Percentiles rank a stretch among this genome's conserved stretches.
phyloP scores from a whole-genome alignment of 2,888 invertebrate species.

The Dryobotodes eremita region DNA sequence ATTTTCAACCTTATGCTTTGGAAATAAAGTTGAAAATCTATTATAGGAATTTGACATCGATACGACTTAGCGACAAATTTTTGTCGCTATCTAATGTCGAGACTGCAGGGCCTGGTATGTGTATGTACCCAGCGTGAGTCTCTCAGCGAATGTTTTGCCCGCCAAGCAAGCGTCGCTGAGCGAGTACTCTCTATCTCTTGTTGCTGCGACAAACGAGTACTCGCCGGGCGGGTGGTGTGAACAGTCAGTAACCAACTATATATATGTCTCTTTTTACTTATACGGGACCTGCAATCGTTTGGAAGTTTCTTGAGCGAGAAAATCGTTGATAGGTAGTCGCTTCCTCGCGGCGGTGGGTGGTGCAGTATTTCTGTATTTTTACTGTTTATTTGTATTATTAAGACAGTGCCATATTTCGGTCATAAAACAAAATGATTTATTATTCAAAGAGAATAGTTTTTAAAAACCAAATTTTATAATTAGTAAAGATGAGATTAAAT shows the following conservation, averaged over 20 bases:
- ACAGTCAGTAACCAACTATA: neutral
- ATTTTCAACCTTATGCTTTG: too few relatives aligned
- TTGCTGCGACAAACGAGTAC: neutral
- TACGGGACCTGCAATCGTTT: neutral
- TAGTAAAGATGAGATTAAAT: neutral
- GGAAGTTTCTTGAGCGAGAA: neutral
- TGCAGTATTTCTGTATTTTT: slow-evolving; percentile 18
- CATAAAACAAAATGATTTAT: neutral
- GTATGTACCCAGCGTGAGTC: neutral
- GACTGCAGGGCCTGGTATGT: too few relatives aligned
- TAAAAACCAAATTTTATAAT: neutral
- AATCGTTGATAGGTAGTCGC: neutral
- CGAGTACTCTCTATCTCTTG: neutral
- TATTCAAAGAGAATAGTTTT: neutral
- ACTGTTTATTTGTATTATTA: slow-evolving; percentile 4
- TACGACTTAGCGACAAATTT: too few relatives aligned
- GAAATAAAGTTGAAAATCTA: too few relatives aligned
- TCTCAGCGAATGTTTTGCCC: neutral
- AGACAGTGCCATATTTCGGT: neutral
- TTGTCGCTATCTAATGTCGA: too few relatives aligned
- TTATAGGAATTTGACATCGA: too few relatives aligned
- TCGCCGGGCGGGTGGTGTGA: neutral
- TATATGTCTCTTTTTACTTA: neutral
- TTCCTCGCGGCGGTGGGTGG: neutral
- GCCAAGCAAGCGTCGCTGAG: too few relatives aligned